Evolutionary conservation across 2,797 vertebrate species (phyloP).

Genomic region (Falco columbarius): DNA sequence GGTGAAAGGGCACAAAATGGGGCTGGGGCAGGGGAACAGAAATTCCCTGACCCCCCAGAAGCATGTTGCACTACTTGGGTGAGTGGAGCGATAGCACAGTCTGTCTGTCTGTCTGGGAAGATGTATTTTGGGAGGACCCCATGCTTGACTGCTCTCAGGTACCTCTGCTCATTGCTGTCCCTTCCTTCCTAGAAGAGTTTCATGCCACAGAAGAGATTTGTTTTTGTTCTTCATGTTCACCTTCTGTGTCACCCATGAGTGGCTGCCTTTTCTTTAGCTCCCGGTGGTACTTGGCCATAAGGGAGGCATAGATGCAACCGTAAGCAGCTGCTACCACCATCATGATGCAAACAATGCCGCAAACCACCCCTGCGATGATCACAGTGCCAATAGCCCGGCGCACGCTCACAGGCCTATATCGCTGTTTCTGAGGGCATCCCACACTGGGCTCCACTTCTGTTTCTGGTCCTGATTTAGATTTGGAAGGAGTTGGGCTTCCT

Average conservation of each 20-base stretch:
- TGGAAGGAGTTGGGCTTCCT: conserved; percentile 76
- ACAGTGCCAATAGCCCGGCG: conserved; percentile 96
- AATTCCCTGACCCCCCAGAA: conserved; percentile 57
- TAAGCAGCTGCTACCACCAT: conserved; percentile 98
- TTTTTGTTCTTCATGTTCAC: conserved; percentile 90
- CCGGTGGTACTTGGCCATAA: conserved; percentile 98
- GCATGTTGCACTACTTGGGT: conserved; percentile 57
- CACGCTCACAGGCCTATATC: conserved; percentile 92
- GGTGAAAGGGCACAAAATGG: conserved; percentile 65
- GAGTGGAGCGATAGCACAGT: conserved; percentile 66
- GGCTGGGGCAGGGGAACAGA: conserved; percentile 64
- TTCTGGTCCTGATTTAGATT: conserved; percentile 84
- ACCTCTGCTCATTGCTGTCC: conserved; percentile 40
- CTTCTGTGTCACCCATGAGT: conserved; percentile 90
- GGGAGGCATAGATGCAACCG: conserved; percentile 96
- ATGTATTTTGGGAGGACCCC: conserved; percentile 39
- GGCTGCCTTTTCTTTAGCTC: conserved; percentile 98
- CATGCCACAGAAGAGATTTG: conserved; percentile 98
- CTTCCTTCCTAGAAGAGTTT: conserved; percentile 52
- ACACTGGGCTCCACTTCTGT: conserved; percentile 80
- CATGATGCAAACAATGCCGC: conserved; percentile 98
- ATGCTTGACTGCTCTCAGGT: conserved; percentile 55
- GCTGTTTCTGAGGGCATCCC: conserved; percentile 90
- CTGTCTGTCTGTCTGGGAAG: conserved; percentile 54
- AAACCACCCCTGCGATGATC: conserved; percentile 95